Evolutionary conservation across 1,140 invertebrate genomes (phyloP).

Genomic region (Pentalonia nigronervosa): DNA sequence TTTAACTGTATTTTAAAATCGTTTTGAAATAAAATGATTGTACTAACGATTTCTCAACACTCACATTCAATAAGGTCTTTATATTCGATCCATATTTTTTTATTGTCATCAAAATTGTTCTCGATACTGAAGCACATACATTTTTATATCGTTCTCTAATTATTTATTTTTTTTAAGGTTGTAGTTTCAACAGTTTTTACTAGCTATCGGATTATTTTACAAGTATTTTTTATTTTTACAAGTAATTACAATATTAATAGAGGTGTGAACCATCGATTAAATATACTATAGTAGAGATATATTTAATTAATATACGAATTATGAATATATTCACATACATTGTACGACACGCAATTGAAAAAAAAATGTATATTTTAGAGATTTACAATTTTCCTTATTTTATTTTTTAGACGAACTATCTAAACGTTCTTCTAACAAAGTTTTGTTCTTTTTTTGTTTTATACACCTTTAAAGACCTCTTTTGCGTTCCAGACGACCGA

Average conservation of each 20-base stretch:
- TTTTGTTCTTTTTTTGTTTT: constrained; percentile 1
- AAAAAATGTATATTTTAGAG: not conserved
- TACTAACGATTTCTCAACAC: too few relatives aligned
- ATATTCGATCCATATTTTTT: too few relatives aligned
- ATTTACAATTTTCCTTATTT: not conserved
- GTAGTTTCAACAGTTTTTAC: not conserved
- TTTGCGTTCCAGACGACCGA: not conserved
- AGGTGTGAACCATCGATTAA: not conserved
- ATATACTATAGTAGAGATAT: too few relatives aligned
- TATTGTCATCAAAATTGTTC: too few relatives aligned
- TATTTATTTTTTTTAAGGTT: not conserved
- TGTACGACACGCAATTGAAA: not conserved
- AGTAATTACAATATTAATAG: not conserved
- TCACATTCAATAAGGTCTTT: too few relatives aligned
- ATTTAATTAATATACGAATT: too few relatives aligned
- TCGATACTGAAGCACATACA: too few relatives aligned
- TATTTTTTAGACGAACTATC: not conserved
- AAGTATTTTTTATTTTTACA: too few relatives aligned
- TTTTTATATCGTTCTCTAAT: too few relatives aligned
- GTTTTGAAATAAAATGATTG: too few relatives aligned
- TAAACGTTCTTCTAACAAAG: not conserved
- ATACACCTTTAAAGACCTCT: not conserved
- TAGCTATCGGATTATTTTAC: not conserved
- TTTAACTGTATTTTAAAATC: too few relatives aligned
- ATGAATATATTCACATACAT: not conserved